phyloP scores from a whole-genome alignment of 2,888 invertebrate genomes.

The Cerceris ruficornis region DNA sequence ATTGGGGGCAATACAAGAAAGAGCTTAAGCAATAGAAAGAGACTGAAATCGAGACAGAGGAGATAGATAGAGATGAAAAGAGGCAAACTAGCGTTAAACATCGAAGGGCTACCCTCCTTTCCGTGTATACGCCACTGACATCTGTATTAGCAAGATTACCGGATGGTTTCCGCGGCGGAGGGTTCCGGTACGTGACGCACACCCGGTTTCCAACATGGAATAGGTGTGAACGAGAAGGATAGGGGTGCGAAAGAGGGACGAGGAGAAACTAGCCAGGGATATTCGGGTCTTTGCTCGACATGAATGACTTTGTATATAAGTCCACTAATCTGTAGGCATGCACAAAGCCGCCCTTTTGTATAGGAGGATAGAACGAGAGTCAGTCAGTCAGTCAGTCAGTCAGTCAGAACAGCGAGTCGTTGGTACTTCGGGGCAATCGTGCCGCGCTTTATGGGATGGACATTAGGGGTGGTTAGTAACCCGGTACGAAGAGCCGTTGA shows the following conservation, averaged over 20 bases:
- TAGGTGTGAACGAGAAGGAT: constrained; percentile 70
- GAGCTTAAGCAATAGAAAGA: not conserved
- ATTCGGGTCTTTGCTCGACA: constrained; percentile 58
- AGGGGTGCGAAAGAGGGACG: constrained; percentile 24
- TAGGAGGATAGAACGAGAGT: constrained; percentile 51
- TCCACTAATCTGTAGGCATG: constrained; percentile 79
- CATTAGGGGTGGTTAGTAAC: constrained; percentile 55
- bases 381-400: constrained; percentile 64
- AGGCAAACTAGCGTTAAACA: constrained; percentile 42
- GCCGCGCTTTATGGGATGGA: constrained; percentile 34
- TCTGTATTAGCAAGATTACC: constrained; percentile 81
- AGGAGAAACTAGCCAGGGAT: constrained; percentile 37
- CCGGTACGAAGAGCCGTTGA: constrained; percentile 16
- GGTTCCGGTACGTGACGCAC: constrained; percentile 69
- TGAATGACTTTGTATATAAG: constrained; percentile 75
- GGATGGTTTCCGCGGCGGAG: constrained; percentile 64
- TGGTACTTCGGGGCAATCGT: constrained; percentile 40
- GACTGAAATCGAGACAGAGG: not conserved
- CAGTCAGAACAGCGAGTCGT: constrained; percentile 53
- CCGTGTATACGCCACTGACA: constrained; percentile 74
- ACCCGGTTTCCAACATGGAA: constrained; percentile 71
- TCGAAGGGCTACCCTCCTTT: constrained; percentile 55
- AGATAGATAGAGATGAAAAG: not conserved
- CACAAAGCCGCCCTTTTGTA: constrained; percentile 72
- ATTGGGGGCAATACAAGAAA: not conserved